Evolutionary conservation across 2,113 vertebrate genomes (phyloP).

Genomic region (Thamnophis sirtalis): DNA sequence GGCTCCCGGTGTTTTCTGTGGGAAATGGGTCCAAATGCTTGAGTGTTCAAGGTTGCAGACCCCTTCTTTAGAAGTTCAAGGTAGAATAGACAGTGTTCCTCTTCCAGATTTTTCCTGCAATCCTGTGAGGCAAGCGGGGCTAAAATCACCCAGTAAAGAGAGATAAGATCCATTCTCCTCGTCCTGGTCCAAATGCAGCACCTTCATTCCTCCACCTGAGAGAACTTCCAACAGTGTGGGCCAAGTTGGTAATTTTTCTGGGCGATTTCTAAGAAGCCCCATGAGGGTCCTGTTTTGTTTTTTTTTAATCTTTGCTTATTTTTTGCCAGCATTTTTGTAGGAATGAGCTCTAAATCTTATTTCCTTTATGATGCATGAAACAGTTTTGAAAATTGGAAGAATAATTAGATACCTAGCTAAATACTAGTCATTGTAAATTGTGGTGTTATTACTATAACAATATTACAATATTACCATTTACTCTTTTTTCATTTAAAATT

Average conservation of each 20-base stretch:
- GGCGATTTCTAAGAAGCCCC: background rate
- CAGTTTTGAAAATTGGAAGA: background rate
- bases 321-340: background rate
- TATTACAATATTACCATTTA: conserved; percentile 65
- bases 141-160: background rate
- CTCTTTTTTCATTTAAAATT: conserved; percentile 55
- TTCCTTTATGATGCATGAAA: background rate
- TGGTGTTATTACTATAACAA: conserved; percentile 16
- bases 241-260: background rate
- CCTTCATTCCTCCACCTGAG: background rate
- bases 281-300: too few relatives aligned
- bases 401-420: too few relatives aligned
- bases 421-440: background rate
- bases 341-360: background rate
- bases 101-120: background rate
- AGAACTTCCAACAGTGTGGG: background rate
- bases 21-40: too few relatives aligned
- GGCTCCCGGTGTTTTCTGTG: too few relatives aligned
- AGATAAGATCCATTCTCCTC: background rate
- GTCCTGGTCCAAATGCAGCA: background rate
- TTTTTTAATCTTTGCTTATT: background rate
- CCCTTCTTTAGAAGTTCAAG: background rate
- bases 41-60: too few relatives aligned
- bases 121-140: background rate
- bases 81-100: background rate